Evolutionary conservation across 2,797 vertebrate species (phyloP).

Genomic region (Discoglossus pictus): DNA sequence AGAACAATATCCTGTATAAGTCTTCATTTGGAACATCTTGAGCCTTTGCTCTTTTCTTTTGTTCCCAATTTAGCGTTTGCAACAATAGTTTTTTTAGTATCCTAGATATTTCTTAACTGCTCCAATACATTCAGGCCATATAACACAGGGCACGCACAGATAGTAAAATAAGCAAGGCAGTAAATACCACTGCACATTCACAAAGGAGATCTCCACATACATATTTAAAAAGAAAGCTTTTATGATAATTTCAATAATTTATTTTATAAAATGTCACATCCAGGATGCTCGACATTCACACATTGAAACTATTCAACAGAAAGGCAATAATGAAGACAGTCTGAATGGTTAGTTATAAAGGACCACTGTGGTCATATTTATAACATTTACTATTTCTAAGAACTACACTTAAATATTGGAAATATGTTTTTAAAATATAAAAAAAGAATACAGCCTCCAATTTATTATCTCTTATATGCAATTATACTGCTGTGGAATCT

Average conservation of each 20-base stretch:
- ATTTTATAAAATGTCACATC: slow-evolving; percentile 11
- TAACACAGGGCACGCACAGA: background rate
- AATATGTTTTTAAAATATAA: no score
- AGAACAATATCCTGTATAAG: no score
- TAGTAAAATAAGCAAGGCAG: background rate
- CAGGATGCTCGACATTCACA: background rate
- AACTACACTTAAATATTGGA: no score
- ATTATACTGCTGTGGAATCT: no score
- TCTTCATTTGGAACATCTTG: no score
- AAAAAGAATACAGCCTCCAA: no score
- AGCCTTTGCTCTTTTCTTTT: background rate
- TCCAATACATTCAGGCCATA: background rate
- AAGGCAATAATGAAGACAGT: slow-evolving; percentile 3
- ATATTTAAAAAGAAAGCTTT: slow-evolving; percentile 33
- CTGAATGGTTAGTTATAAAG: no score
- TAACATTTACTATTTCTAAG: no score
- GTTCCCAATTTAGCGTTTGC: background rate
- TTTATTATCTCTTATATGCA: no score
- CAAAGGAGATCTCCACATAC: slow-evolving; percentile 20
- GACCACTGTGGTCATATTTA: no score
- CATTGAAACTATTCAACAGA: background rate
- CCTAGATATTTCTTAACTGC: background rate
- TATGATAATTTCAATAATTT: slow-evolving; percentile 33
- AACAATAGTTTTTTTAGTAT: background rate
- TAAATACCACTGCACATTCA: slow-evolving; percentile 28